Conservation (phyloP, 1,140 invertebrate genomes). For the Rhynchophorus ferrugineus region DNA sequence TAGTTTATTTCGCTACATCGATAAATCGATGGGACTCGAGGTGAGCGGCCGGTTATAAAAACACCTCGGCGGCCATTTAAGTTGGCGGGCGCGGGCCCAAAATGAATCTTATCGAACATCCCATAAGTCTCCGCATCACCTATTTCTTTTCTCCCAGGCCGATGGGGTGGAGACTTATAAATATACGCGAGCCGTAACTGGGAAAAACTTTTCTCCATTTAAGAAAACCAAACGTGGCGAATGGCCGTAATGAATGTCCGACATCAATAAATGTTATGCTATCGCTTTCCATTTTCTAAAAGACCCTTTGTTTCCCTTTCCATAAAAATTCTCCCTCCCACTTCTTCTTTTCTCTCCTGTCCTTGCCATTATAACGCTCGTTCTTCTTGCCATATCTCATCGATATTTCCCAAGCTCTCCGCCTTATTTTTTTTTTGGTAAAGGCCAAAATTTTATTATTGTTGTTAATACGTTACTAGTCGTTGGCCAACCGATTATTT, state of each 20-base stretch:
- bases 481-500: too few species aligned
- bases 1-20: slow-evolving; percentile 37
- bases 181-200: slow-evolving; percentile 39
- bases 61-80: slow-evolving; percentile 41
- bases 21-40: slow-evolving; percentile 37
- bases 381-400: too few species aligned
- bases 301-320: too few species aligned
- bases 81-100: slow-evolving; percentile 36
- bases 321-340: too few species aligned
- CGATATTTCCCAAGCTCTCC: too few species aligned
- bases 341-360: too few species aligned
- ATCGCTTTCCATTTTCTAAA: slow-evolving; percentile 23
- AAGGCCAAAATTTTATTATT: too few species aligned
- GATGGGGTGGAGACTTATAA: slow-evolving; percentile 41
- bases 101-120: slow-evolving; percentile 48
- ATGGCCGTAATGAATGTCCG: slow-evolving; percentile 34
- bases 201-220: slow-evolving; percentile 42
- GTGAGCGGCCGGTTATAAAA: slow-evolving; percentile 40
- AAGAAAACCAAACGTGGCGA: slow-evolving; percentile 35
- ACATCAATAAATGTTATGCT: slow-evolving; percentile 31
- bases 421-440: too few species aligned
- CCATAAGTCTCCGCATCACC: slow-evolving; percentile 47
- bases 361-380: too few species aligned
- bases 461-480: too few species aligned
- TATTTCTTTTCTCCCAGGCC: slow-evolving; percentile 42